Base-by-base conservation (phyloP, 2,797 vertebrate species). In the Orestias chungarensis region DNA sequence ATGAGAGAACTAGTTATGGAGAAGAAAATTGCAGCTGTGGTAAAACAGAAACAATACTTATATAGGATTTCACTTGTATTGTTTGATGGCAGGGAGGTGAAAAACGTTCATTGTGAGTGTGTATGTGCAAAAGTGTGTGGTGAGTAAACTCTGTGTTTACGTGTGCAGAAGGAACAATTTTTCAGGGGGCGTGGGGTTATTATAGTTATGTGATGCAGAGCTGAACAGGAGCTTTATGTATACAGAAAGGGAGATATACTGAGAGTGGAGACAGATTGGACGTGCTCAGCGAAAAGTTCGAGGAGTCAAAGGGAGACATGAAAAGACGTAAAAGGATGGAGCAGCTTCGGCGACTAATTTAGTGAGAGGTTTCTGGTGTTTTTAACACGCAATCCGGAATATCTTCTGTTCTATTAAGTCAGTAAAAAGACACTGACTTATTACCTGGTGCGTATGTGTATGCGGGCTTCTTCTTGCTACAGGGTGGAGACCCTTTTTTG, bases 21-120 rank as follows among this genome's bases (percentile, higher is more conserved):
- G 80, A 86, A 70, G 74, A 88, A 85, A 85, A 90, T 49, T 89
- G 84, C 33, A 69, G 85, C 84, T 91, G 85, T 75, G 82, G 86
- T 85, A 43, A 84, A 87, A 87, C 54, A 88, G 75, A 87, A 90
- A 85, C 84, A 90, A 76, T 77, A 85, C 18, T 68, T 6, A 74
- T 82, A 82, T 87, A 79, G 40, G 44, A 75, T 90, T 90, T 86
- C 84, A 75, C 70, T 73, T 68, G 50, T 12, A 18, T 27, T 35
- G 14, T 44, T 29, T 35, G n/a, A 3, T n/a, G 64, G 62, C 4
- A 47, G 46, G 23, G 64, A 79, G 61, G 43, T 27, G 49, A 40
- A 68, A 40, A 10, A 55, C 66, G 33, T 72, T 1, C 23, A 47
- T 29, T 64, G 8, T 64, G 38, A 54, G 38, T 70, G 50, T 67